Evolutionary conservation across 2,113 vertebrate species (phyloP).

Genomic region (Channa maculata): DNA sequence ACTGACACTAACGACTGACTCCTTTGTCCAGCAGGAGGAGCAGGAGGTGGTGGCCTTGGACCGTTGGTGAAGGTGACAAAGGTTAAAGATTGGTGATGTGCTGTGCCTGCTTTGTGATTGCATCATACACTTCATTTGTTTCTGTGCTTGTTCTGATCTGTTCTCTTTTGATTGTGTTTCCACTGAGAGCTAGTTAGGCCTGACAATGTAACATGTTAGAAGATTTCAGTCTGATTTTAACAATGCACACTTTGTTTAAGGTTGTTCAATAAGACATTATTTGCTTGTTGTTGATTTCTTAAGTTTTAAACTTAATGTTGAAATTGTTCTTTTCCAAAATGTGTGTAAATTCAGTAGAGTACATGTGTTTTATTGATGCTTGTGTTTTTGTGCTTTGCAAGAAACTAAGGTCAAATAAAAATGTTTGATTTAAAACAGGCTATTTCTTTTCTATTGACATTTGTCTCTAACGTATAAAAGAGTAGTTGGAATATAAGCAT

Average conservation of each 20-base stretch:
- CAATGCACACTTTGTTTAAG: background rate
- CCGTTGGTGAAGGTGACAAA: no score
- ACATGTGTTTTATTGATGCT: constrained; percentile 70
- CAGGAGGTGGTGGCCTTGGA: no score
- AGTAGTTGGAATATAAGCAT: background rate
- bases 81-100: no score
- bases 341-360: constrained; percentile 67
- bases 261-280: background rate
- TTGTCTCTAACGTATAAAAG: background rate
- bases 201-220: no score
- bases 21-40: no score
- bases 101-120: no score
- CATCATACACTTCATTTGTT: no score
- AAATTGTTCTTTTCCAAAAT: constrained; percentile 14
- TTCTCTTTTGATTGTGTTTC: no score
- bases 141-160: no score
- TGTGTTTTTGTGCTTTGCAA: constrained; percentile 61
- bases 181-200: no score
- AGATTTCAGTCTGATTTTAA: background rate
- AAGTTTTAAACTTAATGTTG: constrained; percentile 32
- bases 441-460: background rate
- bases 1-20: no score
- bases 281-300: constrained; percentile 22
- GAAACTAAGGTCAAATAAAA: constrained; percentile 80
- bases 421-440: constrained; percentile 44